Evolutionary conservation across 2,113 vertebrate species (phyloP).

Genomic region (Ammodytes dubius): DNA sequence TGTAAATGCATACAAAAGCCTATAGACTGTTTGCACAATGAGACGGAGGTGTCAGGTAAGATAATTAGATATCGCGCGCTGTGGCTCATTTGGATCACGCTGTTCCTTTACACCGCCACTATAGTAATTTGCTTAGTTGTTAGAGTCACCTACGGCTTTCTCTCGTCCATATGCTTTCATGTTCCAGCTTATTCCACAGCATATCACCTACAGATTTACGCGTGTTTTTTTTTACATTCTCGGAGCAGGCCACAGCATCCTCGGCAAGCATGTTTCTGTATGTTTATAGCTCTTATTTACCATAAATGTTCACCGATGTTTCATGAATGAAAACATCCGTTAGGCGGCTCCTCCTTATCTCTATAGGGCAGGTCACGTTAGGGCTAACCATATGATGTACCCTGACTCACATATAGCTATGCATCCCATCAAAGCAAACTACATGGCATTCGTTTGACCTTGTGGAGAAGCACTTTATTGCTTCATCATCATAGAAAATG

Average conservation of each 20-base stretch:
- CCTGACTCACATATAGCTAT: conserved; percentile 36
- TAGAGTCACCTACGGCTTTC: conserved; percentile 28
- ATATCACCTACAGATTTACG: conserved; percentile 9
- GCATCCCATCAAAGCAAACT: conserved; percentile 34
- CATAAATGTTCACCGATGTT: background rate
- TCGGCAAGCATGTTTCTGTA: conserved; percentile 31
- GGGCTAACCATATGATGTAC: conserved; percentile 11
- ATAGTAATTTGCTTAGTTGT: conserved; percentile 30
- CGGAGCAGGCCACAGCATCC: conserved; percentile 25
- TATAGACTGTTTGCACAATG: no score
- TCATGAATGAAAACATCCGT: conserved; percentile 46
- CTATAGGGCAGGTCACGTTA: conserved; percentile 18
- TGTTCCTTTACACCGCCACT: conserved; percentile 29
- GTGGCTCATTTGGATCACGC: conserved; percentile 3
- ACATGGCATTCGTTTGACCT: conserved; percentile 68
- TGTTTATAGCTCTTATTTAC: background rate
- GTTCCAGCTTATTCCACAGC: conserved; percentile 26
- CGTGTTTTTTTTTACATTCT: conserved; percentile 10
- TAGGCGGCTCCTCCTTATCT: background rate
- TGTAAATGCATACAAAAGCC: no score
- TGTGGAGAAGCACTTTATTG: conserved; percentile 68
- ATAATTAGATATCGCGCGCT: background rate
- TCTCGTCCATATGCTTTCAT: conserved; percentile 32
- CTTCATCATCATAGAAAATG: conserved; percentile 50
- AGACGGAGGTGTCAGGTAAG: no score